Conservation (phyloP, 1,140 invertebrate species). For the Drosophila ironensis region DNA sequence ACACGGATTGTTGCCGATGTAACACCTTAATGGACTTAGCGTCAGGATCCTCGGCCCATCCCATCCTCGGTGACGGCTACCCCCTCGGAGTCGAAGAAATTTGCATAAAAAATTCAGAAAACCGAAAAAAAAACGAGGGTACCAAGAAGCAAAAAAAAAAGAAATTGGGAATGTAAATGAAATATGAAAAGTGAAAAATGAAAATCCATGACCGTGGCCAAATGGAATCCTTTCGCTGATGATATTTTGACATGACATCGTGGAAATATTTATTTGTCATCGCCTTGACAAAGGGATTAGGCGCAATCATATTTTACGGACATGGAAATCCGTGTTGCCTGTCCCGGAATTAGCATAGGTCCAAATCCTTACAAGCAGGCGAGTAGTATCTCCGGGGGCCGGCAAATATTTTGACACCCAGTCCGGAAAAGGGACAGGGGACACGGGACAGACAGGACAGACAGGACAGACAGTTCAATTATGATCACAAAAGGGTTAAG, state of each 20-base stretch:
- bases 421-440: neutral
- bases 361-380: neutral
- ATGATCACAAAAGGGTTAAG: slow-evolving; percentile 31
- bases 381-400: neutral
- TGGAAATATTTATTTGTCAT: slow-evolving; percentile 73
- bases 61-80: slow-evolving; percentile 2
- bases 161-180: slow-evolving; percentile 5
- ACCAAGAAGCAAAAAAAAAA: neutral
- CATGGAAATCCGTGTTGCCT: slow-evolving; percentile 36
- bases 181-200: slow-evolving; percentile 21
- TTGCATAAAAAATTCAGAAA: slow-evolving; percentile 61
- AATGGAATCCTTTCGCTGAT: slow-evolving; percentile 26
- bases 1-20: slow-evolving; percentile 60
- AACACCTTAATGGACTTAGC: slow-evolving; percentile 71
- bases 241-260: slow-evolving; percentile 69
- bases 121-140: no score
- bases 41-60: slow-evolving; percentile 7
- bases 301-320: slow-evolving; percentile 63
- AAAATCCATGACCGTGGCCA: slow-evolving; percentile 12
- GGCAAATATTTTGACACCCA: slow-evolving; percentile 70
- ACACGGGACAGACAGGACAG: neutral
- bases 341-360: slow-evolving; percentile 48
- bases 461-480: slow-evolving; percentile 59
- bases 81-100: slow-evolving; percentile 37
- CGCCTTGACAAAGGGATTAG: slow-evolving; percentile 43